Conservation (phyloP, 2,797 vertebrate species). For the Lateolabrax maculatus region DNA sequence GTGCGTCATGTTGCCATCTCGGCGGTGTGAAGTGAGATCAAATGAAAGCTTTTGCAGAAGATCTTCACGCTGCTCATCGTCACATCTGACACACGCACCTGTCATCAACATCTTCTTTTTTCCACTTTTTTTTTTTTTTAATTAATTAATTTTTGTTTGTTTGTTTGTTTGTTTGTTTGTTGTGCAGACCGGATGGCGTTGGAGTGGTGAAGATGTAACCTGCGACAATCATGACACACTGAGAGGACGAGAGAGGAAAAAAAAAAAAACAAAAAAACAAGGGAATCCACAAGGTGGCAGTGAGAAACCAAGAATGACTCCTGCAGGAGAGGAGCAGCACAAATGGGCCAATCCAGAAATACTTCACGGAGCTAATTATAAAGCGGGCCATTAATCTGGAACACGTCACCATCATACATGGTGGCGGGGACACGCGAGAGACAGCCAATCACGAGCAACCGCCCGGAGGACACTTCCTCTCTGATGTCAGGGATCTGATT, state of each 20-base stretch:
- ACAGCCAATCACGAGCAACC: slow-evolving; percentile 34
- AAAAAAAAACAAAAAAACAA: not conserved
- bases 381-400: slow-evolving; percentile 65
- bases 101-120: slow-evolving; percentile 5
- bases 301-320: slow-evolving; percentile 77
- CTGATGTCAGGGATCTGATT: slow-evolving; percentile 20
- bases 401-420: slow-evolving; percentile 45
- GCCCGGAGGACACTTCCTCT: slow-evolving; percentile 9
- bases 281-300: slow-evolving; percentile 84
- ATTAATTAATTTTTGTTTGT: too few species aligned
- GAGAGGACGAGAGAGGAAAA: too few species aligned
- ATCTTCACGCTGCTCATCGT: not conserved
- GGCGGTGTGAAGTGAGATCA: not conserved
- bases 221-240: slow-evolving; percentile 33
- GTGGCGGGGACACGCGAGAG: not conserved
- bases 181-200: slow-evolving; percentile 11
- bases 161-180: too few species aligned
- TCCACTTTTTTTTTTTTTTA: too few species aligned
- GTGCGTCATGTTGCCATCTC: not conserved
- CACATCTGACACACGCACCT: not conserved
- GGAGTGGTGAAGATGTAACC: slow-evolving; percentile 51
- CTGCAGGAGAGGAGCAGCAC: slow-evolving; percentile 34
- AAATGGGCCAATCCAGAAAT: slow-evolving; percentile 75
- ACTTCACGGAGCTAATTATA: slow-evolving; percentile 74
- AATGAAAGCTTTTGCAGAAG: not conserved